phyloP scores from a whole-genome alignment of 2,888 invertebrate species.

The Hedychridium roseum region DNA sequence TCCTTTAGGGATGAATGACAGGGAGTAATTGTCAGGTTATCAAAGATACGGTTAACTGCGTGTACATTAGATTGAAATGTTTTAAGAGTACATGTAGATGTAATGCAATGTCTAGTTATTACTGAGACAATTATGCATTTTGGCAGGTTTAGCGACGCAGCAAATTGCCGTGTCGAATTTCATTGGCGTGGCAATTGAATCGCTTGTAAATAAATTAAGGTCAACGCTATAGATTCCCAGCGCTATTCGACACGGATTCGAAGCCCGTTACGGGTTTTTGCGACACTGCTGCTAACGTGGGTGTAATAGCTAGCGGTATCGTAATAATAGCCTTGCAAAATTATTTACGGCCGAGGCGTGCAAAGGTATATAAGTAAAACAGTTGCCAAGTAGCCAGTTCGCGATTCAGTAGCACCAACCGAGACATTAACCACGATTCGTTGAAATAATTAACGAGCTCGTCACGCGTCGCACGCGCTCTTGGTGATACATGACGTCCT shows the following conservation, averaged over 20 bases:
- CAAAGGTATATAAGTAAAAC: slow-evolving; percentile 59
- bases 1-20: no score
- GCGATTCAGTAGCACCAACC: slow-evolving; percentile 50
- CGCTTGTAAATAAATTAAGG: slow-evolving; percentile 33
- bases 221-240: slow-evolving; percentile 39
- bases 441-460: slow-evolving; percentile 62
- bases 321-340: slow-evolving; percentile 55
- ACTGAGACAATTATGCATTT: no score
- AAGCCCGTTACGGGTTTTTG: slow-evolving; percentile 25
- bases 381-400: slow-evolving; percentile 58
- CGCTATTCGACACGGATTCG: slow-evolving; percentile 26
- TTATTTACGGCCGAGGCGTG: slow-evolving; percentile 60
- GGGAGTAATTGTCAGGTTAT: no score
- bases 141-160: no score
- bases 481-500: no score
- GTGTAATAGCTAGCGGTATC: slow-evolving; percentile 52
- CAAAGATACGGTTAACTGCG: no score
- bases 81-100: no score
- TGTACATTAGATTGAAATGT: no score
- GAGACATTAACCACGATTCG: slow-evolving; percentile 57
- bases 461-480: slow-evolving; percentile 35
- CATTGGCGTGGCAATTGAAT: no score
- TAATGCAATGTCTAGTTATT: no score
- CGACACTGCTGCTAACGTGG: slow-evolving; percentile 20
- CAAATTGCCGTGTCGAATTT: no score